Conservation (phyloP, 2,113 vertebrate species). For the Larimichthys polyactis region DNA sequence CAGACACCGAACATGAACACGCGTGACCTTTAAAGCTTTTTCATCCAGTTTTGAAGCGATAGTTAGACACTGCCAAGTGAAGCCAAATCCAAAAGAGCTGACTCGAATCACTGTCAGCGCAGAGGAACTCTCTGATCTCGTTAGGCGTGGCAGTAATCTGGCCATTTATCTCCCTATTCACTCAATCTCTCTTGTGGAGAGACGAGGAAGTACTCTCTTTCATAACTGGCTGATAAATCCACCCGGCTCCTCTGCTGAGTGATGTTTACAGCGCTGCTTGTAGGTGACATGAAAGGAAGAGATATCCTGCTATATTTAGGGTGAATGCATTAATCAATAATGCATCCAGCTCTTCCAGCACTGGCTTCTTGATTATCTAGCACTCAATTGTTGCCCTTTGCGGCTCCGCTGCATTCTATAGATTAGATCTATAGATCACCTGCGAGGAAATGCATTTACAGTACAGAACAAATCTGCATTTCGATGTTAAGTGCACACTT, state of each 20-base stretch:
- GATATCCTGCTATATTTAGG: constrained; percentile 69
- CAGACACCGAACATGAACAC: not conserved
- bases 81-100: not conserved
- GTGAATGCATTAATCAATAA: constrained; percentile 71
- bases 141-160: not conserved
- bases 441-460: not conserved
- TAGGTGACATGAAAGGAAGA: constrained; percentile 48
- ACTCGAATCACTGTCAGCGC: not conserved
- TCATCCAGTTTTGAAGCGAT: not conserved
- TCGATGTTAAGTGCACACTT: not conserved
- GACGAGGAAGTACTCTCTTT: constrained; percentile 10
- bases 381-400: not conserved
- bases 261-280: constrained; percentile 34
- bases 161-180: not conserved
- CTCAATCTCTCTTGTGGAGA: constrained; percentile 4
- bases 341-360: constrained; percentile 52
- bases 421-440: not conserved
- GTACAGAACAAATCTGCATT: not conserved
- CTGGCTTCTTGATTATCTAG: constrained; percentile 47
- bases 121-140: constrained; percentile 8
- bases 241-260: constrained; percentile 1
- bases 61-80: not conserved
- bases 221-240: constrained; percentile 13
- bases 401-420: not conserved
- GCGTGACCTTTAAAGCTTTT: not conserved